Conservation (phyloP, 2,113 vertebrate genomes). For the Dicrurus megarhynchus region DNA sequence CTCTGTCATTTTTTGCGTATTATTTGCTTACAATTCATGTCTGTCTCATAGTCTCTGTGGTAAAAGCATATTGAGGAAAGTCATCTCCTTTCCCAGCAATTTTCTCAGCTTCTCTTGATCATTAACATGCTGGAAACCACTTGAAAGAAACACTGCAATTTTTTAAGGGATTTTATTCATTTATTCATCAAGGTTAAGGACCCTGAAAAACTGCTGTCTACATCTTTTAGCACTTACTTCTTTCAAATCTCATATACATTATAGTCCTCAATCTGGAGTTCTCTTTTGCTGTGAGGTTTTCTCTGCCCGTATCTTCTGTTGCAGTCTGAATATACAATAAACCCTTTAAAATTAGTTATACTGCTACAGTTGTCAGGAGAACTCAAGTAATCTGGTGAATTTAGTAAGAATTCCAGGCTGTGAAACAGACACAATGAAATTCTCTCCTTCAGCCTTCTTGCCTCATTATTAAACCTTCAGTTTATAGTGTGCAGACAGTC, state of each 20-base stretch:
- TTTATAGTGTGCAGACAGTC: constrained; percentile 56
- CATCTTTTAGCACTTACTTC: constrained; percentile 66
- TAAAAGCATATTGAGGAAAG: constrained; percentile 50
- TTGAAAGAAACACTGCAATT: constrained; percentile 66
- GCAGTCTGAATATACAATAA: constrained; percentile 54
- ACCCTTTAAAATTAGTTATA: constrained; percentile 55
- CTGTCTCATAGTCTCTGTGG: constrained; percentile 26
- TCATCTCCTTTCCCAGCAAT: constrained; percentile 52
- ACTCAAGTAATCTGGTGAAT: constrained; percentile 41
- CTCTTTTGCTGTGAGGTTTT: constrained; percentile 39
- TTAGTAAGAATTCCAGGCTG: constrained; percentile 38
- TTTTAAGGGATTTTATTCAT: constrained; percentile 71
- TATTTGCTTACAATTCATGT: constrained; percentile 52
- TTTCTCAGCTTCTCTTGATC: constrained; percentile 66
- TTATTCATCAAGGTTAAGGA: constrained; percentile 77
- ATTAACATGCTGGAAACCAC: constrained; percentile 69
- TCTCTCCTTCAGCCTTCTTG: constrained; percentile 23
- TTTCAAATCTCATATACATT: constrained; percentile 64
- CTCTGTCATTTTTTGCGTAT: constrained; percentile 28
- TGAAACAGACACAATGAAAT: constrained; percentile 47
- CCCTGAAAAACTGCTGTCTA: constrained; percentile 71
- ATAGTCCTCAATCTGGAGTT: constrained; percentile 42
- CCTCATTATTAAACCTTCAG: constrained; percentile 55
- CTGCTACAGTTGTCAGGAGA: constrained; percentile 53
- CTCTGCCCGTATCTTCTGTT: constrained; percentile 40